Evolutionary conservation across 2,888 invertebrate genomes (phyloP), one percentile per base, ranked within the genome.

Genomic region (Eupeodes latifasciatus): DNA sequence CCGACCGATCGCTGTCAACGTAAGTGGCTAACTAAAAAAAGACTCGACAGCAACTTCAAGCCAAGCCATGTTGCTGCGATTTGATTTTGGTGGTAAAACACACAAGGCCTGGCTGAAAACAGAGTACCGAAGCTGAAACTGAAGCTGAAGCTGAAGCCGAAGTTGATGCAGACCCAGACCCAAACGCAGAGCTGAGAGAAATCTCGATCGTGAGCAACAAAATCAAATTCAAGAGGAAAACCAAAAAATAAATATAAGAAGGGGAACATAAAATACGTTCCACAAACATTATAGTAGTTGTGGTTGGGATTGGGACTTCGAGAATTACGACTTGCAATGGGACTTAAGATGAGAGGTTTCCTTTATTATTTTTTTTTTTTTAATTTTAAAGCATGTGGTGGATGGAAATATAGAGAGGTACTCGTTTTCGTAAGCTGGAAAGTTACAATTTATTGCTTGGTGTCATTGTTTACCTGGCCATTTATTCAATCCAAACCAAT

Each of bases 11-110:
- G 88, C 88, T 85, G 81, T 77, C 80, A 85, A 81, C 57, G 85
- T 85, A 85, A 88, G 78, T 85, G 85, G 88, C 81, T 85, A 88
- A 88, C 88, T 88, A 81, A 88, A 81, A 88, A 81, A 77, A 81
- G 81, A 64, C 74, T 69, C 84, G 78, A 85, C 75, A 78, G 84
- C 88, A 78, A 85, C 88, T 81, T 74, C 69, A 75, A 75, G 67
- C 75, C 78, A 88, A 81, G 85, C 78, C n/a, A n/a, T 69, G 51
- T 27, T 27, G 27, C 27, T 27, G 27, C 27, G 27, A 27, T 27
- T 27, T 57, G 81, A 81, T 76, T 76, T 51, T 19, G 55, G 11
- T 55, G 49, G 62, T 40, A 79, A 83, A 59, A 74, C 75, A 51
- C 67, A 72, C 62, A 51, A 44, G 12, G 16, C 27, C 14, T 71